Evolutionary conservation across 2,797 vertebrate genomes (phyloP).

Genomic region (Australoheros facetus): DNA sequence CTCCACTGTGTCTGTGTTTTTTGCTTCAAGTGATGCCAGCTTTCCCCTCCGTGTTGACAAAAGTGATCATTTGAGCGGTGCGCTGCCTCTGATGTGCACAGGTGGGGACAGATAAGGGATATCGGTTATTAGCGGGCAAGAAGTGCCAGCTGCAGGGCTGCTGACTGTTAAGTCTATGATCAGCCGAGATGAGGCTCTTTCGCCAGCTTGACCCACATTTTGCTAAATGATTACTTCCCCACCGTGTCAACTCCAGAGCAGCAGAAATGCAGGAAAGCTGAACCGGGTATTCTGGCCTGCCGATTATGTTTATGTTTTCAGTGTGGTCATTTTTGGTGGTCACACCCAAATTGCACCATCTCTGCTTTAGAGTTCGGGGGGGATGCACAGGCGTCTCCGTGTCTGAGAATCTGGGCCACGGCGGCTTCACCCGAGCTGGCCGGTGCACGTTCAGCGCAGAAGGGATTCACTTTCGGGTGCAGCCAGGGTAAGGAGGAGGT

Average conservation of each 20-base stretch:
- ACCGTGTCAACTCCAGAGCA: not conserved
- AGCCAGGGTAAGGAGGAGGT: conserved; percentile 90
- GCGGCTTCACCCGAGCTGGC: not conserved
- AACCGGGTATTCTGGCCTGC: not conserved
- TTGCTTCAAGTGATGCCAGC: conserved; percentile 13
- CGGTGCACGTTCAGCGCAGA: not conserved
- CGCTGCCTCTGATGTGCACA: conserved; percentile 52
- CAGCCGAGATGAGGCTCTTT: conserved; percentile 1
- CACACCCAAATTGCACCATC: not conserved
- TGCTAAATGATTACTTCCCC: conserved; percentile 16
- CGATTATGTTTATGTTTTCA: not conserved
- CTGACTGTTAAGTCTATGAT: conserved; percentile 18
- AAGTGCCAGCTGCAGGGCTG: conserved; percentile 27
- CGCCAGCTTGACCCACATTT: conserved; percentile 14
- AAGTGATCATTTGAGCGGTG: conserved; percentile 44
- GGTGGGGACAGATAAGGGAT: conserved; percentile 27
- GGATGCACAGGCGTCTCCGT: not conserved
- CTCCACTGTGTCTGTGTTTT: not conserved
- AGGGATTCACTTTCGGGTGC: conserved; percentile 80
- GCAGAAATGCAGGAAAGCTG: not conserved
- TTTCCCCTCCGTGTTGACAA: conserved; percentile 32
- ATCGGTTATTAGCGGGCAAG: conserved; percentile 26
- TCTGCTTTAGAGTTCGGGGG: not conserved
- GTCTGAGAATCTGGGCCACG: not conserved
- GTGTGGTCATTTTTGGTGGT: not conserved